phyloP scores from a whole-genome alignment of 2,797 vertebrate genomes.

The Tapirus indicus region DNA sequence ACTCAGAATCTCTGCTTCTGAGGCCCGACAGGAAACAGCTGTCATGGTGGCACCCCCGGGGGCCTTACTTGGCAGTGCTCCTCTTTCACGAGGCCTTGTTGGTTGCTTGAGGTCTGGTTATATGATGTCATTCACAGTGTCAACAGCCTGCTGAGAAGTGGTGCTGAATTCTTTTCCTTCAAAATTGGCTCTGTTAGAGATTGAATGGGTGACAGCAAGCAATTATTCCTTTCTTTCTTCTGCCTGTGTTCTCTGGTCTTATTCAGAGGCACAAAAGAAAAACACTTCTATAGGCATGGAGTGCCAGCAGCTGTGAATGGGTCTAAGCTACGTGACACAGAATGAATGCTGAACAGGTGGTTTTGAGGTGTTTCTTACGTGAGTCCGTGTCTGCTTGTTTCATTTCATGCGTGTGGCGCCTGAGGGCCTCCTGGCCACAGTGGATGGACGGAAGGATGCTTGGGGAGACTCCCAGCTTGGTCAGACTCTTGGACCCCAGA shows the following conservation, averaged over 20 bases:
- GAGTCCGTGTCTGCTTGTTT: neutral
- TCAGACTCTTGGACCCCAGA: neutral
- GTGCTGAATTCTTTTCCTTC: constrained; percentile 72
- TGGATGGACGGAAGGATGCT: neutral
- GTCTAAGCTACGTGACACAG: rapidly evolving
- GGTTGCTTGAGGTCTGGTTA: neutral
- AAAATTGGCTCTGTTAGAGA: constrained; percentile 40
- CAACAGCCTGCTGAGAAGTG: constrained; percentile 63
- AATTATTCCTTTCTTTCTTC: constrained; percentile 60
- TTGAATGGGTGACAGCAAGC: constrained; percentile 60
- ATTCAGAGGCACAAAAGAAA: constrained; percentile 75
- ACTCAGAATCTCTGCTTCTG: neutral
- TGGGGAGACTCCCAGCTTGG: neutral
- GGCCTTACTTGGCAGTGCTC: neutral
- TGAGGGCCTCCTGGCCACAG: neutral
- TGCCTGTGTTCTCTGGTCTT: constrained; percentile 55
- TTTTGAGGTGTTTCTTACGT: neutral
- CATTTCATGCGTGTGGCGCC: neutral
- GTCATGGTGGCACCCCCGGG: neutral
- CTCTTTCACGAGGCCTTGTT: neutral
- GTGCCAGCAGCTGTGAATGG: constrained; percentile 29
- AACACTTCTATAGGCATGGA: constrained; percentile 51
- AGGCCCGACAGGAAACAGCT: neutral
- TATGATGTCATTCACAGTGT: constrained; percentile 26
- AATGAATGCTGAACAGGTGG: neutral